Conservation (phyloP, 2,888 invertebrate species). For the Dasysyrphus tricinctus region DNA sequence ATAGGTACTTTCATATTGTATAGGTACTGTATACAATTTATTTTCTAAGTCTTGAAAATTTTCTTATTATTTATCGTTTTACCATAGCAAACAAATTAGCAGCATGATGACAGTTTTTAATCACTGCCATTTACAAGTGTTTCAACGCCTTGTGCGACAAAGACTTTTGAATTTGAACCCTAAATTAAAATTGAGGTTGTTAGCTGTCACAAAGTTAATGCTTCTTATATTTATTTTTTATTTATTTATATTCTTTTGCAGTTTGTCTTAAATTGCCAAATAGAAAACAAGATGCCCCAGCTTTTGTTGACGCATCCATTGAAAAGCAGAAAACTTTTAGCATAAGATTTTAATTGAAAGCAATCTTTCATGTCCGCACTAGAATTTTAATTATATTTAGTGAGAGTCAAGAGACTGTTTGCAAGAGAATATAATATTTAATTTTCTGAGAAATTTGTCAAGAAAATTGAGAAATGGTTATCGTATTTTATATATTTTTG, state of each 20-base stretch:
- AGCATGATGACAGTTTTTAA: slow-evolving; percentile 62
- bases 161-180: slow-evolving; percentile 39
- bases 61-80: slow-evolving; percentile 20
- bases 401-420: neutral
- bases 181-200: slow-evolving; percentile 66
- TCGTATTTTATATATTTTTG: too few relatives aligned
- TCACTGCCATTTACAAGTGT: slow-evolving; percentile 55
- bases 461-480: neutral
- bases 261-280: slow-evolving; percentile 51
- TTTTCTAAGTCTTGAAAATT: neutral
- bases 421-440: neutral
- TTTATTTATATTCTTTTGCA: slow-evolving; percentile 47
- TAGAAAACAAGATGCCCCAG: slow-evolving; percentile 46
- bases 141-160: slow-evolving; percentile 38
- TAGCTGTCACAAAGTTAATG: slow-evolving; percentile 59
- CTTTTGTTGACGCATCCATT: slow-evolving; percentile 19
- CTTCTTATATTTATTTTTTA: slow-evolving; percentile 65
- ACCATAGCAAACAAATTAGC: slow-evolving; percentile 43
- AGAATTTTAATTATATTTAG: slow-evolving; percentile 42
- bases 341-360: slow-evolving; percentile 59
- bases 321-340: slow-evolving; percentile 16
- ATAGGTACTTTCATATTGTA: too few relatives aligned
- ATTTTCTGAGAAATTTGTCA: neutral
- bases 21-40: too few relatives aligned
- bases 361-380: slow-evolving; percentile 62